These are phyloP conservation scores for Platichthys stellatus DNA, from an alignment of 2,113 vertebrate genomes.

Conservation along the genomic window DNA sequence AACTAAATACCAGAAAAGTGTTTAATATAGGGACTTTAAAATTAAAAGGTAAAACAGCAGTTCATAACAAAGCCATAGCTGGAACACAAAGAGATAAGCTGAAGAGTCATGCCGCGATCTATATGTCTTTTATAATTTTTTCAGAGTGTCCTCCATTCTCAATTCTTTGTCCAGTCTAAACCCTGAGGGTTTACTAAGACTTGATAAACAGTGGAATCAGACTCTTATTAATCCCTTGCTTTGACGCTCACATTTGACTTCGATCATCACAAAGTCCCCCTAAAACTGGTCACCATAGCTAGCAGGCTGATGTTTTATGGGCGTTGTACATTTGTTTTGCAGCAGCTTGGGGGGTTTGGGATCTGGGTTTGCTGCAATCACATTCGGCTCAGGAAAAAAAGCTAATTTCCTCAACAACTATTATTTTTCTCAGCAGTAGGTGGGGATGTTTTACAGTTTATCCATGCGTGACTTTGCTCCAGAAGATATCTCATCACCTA, in stretches of 20 bases:
- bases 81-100: neutral
- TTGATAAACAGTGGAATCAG: conserved; percentile 17
- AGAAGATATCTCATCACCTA: neutral
- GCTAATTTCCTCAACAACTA: conserved; percentile 6
- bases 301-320: conserved; percentile 20
- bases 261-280: conserved; percentile 29
- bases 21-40: no score
- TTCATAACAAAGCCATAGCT: conserved; percentile 2
- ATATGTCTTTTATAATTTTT: conserved; percentile 14
- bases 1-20: no score
- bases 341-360: conserved; percentile 23
- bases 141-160: neutral
- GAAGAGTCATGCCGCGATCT: conserved; percentile 1
- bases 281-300: conserved; percentile 25
- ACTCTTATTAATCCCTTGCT: conserved; percentile 28
- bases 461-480: neutral
- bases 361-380: conserved; percentile 15
- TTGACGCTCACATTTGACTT: conserved; percentile 43
- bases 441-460: neutral
- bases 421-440: neutral
- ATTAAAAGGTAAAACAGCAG: neutral
- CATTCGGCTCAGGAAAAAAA: conserved; percentile 14
- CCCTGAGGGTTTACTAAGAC: conserved; percentile 13
- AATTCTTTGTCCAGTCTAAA: conserved; percentile 29
- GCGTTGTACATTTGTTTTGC: conserved; percentile 22